These are phyloP conservation scores for Subanguina moxae DNA, from an alignment of 1,140 invertebrate species.

Conservation along the genomic window DNA sequence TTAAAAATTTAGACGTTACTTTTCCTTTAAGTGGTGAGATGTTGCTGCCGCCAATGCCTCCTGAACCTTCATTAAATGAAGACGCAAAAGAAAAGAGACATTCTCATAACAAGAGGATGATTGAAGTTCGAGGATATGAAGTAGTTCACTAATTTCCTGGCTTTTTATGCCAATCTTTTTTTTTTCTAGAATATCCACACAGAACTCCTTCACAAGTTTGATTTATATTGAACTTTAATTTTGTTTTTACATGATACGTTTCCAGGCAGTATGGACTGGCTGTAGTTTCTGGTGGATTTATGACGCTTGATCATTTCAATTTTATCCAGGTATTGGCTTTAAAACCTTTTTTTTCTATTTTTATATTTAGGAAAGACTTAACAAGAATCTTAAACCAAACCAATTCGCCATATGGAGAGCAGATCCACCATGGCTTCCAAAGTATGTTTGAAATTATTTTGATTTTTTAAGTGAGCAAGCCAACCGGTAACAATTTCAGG, in stretches of 20 bases:
- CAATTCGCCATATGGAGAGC: constrained; percentile 85
- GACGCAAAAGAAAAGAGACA: constrained; percentile 52
- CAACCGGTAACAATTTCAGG: constrained; percentile 61
- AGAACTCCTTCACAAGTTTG: background rate
- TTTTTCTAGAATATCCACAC: constrained; percentile 43
- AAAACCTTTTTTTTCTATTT: constrained; percentile 11
- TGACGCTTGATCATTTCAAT: constrained; percentile 51
- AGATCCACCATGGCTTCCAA: constrained; percentile 81
- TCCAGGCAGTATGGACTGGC: constrained; percentile 50
- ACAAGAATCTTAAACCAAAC: constrained; percentile 51
- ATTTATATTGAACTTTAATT: background rate
- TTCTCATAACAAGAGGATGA: constrained; percentile 45
- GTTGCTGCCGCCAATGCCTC: constrained; percentile 52
- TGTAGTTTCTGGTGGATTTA: constrained; percentile 53
- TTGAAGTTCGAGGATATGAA: constrained; percentile 56
- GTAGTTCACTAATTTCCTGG: constrained; percentile 45
- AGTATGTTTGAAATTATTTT: background rate
- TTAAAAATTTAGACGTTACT: constrained; percentile 47
- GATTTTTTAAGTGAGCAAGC: constrained; percentile 61
- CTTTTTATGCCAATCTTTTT: background rate
- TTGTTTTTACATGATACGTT: background rate
- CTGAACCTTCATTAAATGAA: constrained; percentile 49
- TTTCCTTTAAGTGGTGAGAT: constrained; percentile 56
- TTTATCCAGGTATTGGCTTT: constrained; percentile 40
- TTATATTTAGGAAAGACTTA: constrained; percentile 48